Evolutionary conservation across 2,888 invertebrate species (phyloP).

Genomic region (Synergus japonicus): DNA sequence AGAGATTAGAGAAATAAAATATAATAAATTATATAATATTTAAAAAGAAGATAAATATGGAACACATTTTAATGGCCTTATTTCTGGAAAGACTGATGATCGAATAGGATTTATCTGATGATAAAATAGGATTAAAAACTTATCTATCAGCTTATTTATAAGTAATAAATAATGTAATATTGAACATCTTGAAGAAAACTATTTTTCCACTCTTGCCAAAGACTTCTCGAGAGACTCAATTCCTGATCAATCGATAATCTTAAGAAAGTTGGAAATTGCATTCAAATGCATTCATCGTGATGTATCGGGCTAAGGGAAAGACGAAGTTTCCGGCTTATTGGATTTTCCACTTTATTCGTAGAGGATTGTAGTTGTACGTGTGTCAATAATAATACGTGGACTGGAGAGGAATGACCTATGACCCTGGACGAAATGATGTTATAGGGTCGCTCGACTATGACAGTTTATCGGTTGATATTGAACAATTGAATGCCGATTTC

Average conservation of each 20-base stretch:
- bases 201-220: not conserved
- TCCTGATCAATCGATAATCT: not conserved
- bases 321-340: slow-evolving; percentile 27
- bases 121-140: no score
- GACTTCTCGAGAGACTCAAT: slow-evolving; percentile 7
- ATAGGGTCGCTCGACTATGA: slow-evolving; percentile 49
- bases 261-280: not conserved
- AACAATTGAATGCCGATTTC: slow-evolving; percentile 74
- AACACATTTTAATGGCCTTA: no score
- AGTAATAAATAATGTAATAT: not conserved
- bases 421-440: slow-evolving; percentile 45
- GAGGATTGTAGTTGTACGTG: slow-evolving; percentile 42
- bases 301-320: slow-evolving; percentile 10
- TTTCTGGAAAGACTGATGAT: no score
- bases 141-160: not conserved
- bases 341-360: slow-evolving; percentile 36
- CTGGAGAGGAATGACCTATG: slow-evolving; percentile 44
- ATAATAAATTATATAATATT: no score
- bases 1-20: no score
- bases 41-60: no score
- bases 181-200: not conserved
- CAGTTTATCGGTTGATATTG: slow-evolving; percentile 65
- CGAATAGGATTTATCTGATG: no score
- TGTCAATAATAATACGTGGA: slow-evolving; percentile 45
- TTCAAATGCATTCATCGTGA: not conserved